Conservation (phyloP, 1,140 invertebrate species). For the Drosophila orena region DNA sequence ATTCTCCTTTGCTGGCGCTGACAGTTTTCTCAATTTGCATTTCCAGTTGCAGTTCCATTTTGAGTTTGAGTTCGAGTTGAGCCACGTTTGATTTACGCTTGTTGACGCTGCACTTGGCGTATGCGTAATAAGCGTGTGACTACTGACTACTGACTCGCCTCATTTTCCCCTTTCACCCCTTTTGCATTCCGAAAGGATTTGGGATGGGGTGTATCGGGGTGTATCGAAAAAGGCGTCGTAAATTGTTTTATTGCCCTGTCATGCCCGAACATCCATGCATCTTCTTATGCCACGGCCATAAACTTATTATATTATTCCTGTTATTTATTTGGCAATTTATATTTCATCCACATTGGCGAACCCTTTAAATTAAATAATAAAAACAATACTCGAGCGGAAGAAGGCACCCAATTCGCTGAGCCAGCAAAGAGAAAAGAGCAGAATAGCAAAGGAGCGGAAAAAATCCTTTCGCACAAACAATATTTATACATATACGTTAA, state of each 20-base stretch:
- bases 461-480: conserved; percentile 24
- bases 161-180: background rate
- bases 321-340: conserved; percentile 59
- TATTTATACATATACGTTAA: conserved; percentile 12
- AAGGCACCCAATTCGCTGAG: conserved; percentile 14
- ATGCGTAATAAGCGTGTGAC: conserved; percentile 68
- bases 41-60: conserved; percentile 49
- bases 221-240: conserved; percentile 16
- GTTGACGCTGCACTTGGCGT: conserved; percentile 67
- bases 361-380: conserved; percentile 67
- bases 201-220: background rate
- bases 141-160: conserved; percentile 39
- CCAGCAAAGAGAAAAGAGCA: conserved; percentile 9
- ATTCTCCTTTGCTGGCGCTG: conserved; percentile 39
- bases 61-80: conserved; percentile 44
- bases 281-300: conserved; percentile 29
- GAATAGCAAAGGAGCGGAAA: background rate
- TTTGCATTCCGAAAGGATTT: background rate
- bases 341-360: conserved; percentile 51
- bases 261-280: conserved; percentile 19
- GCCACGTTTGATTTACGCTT: conserved; percentile 70
- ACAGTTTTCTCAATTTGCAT: conserved; percentile 77
- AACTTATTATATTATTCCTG: conserved; percentile 45
- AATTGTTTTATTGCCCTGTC: conserved; percentile 55
- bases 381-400: conserved; percentile 23